Conservation (phyloP, 2,888 invertebrate species). For the Amblyteles armatorius region DNA sequence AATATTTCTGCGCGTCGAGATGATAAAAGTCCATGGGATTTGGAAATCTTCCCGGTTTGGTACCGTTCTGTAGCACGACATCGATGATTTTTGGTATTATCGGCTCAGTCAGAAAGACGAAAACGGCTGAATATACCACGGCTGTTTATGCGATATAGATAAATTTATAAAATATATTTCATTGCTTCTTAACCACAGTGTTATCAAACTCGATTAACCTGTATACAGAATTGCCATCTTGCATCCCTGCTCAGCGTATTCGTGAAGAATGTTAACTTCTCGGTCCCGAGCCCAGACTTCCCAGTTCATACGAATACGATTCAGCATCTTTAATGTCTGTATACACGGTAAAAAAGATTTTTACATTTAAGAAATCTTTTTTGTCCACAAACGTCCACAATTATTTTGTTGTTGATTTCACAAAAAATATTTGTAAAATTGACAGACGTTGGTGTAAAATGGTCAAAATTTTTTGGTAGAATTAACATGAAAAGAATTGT, state of each 20-base stretch:
- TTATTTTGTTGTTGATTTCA: too few relatives aligned
- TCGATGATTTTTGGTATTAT: slow-evolving; percentile 15
- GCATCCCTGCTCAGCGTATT: slow-evolving; percentile 35
- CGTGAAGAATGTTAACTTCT: slow-evolving; percentile 48
- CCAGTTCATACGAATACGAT: slow-evolving; percentile 44
- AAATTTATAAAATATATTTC: background rate
- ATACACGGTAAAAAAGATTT: too few relatives aligned
- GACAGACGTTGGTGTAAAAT: too few relatives aligned
- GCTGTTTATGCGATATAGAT: slow-evolving; percentile 2
- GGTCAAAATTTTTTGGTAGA: too few relatives aligned
- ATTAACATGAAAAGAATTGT: too few relatives aligned
- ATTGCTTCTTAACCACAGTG: background rate
- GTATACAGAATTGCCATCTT: slow-evolving; percentile 40
- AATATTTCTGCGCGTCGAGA: slow-evolving; percentile 54
- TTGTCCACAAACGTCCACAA: too few relatives aligned
- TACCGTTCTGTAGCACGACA: slow-evolving; percentile 26
- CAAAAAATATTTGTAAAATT: too few relatives aligned
- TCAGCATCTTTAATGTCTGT: slow-evolving; percentile 37
- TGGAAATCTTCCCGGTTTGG: slow-evolving; percentile 49
- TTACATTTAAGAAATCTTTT: too few relatives aligned
- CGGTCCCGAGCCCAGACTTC: slow-evolving; percentile 31
- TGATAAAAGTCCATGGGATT: slow-evolving; percentile 43
- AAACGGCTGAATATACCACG: slow-evolving; percentile 13
- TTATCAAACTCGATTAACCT: slow-evolving; percentile 30
- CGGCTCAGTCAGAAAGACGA: slow-evolving; percentile 47